Evolutionary conservation across 2,888 invertebrate species (phyloP), one percentile per base, ranked within the genome.

Genomic region (Cecidostiba fungosa): DNA sequence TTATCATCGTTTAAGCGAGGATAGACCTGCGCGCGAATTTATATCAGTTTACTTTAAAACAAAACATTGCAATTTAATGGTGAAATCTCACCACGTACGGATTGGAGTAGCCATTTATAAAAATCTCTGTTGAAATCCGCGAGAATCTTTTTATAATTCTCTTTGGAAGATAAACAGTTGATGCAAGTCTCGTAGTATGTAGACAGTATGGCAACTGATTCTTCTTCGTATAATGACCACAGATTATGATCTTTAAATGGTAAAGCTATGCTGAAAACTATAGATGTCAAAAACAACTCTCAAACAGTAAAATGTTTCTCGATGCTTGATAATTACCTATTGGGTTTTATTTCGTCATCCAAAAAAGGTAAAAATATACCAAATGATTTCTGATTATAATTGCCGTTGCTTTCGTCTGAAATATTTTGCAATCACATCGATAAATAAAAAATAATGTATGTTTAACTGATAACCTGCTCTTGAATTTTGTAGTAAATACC

Each of bases 1-100:
- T 94, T 94, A 10, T 95, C 95, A 88, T 96, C 96, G 77, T 94
- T 94, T 26, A 96, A 93, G 90, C 95, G 95, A 0, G 94, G 94
- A 12, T 94, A 88, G 3, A 95, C 93, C 93, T 92, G 84, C 76
- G 85, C n/a, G 62, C 91, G 47, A 26, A 83, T 85, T 89, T 73
- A 84, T n/a, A 78, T 85, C 32, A 78, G 26, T 78, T 82, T 76
- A 84, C 23, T 43, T 47, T 79, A 16, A 47, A 32, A 32, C 2
- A 32, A 80, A 79, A 26, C n/a, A 80, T 10, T 47, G 69, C 85
- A 78, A 82, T 70, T 82, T 77, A 62, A 82, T 87, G 80, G 81
- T 59, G 85, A 87, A 79, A 87, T 88, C 88, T 89, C 87, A 89
- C 87, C 86, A 94, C 93, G 88, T 94, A 94, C 90, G 29, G 94